phyloP scores from a whole-genome alignment of 1,140 invertebrate genomes.

The Bombus confusus region DNA sequence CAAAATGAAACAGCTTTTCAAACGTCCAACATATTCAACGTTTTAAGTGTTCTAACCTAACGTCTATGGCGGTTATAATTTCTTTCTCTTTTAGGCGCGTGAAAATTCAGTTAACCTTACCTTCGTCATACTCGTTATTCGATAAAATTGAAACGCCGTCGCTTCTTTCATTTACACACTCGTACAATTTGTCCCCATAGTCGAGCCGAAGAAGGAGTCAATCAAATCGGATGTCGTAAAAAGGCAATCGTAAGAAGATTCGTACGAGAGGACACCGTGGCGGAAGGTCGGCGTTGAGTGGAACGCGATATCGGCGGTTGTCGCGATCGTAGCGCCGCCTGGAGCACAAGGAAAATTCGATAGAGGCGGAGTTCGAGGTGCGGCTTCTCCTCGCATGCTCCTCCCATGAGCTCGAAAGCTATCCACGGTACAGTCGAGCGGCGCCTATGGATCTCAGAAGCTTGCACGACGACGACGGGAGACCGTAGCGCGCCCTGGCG shows the following conservation, averaged over 20 bases:
- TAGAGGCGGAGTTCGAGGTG: constrained; percentile 79
- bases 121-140: background rate
- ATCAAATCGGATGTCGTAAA: constrained; percentile 13
- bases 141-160: background rate
- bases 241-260: constrained; percentile 5
- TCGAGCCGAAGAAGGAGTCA: background rate
- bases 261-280: constrained; percentile 37
- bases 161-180: background rate
- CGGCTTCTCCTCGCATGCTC: constrained; percentile 76
- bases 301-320: constrained; percentile 31
- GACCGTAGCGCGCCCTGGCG: constrained; percentile 74
- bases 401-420: constrained; percentile 78
- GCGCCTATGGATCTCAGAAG: constrained; percentile 74
- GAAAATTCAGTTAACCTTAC: background rate
- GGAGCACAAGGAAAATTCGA: constrained; percentile 57
- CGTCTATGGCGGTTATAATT: background rate
- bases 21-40: background rate
- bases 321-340: constrained; percentile 60
- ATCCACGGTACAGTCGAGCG: constrained; percentile 63
- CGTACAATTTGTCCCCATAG: constrained; percentile 2
- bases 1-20: background rate
- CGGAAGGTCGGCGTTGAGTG: constrained; percentile 49
- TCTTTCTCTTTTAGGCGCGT: background rate
- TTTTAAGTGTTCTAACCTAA: no score
- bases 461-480: constrained; percentile 57